phyloP scores from a whole-genome alignment of 2,888 invertebrate species.

The Hirtodrosophila cameraria region DNA sequence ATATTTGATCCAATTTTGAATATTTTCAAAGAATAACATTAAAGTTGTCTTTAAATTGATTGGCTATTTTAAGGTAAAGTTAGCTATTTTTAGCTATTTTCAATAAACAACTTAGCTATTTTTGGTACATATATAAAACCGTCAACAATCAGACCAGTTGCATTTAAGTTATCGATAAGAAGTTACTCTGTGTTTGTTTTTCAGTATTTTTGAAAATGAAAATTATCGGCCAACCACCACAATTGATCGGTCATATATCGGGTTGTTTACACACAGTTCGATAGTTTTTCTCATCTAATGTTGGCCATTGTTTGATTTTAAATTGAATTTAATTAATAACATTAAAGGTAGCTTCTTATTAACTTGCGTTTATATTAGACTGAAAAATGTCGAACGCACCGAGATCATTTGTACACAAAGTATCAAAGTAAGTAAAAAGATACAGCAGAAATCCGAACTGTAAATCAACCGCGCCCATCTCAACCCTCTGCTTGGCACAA shows the following conservation, averaged over 20 bases:
- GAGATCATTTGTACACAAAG: slow-evolving; percentile 89
- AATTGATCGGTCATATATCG: slow-evolving; percentile 32
- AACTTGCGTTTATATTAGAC: background rate
- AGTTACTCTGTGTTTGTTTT: no score
- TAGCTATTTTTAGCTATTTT: no score
- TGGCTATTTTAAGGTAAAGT: no score
- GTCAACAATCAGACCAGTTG: no score
- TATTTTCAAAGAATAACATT: no score
- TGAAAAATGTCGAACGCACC: slow-evolving; percentile 87
- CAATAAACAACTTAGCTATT: no score
- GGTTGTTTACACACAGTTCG: slow-evolving; percentile 24
- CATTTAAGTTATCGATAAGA: no score
- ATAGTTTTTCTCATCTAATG: slow-evolving; percentile 4
- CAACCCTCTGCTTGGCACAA: background rate
- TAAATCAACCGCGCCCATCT: slow-evolving; percentile 29
- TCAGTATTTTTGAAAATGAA: no score
- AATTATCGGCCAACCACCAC: slow-evolving; percentile 32
- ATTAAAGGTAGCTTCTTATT: background rate
- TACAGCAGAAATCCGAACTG: background rate
- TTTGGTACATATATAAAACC: no score
- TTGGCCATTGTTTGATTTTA: slow-evolving; percentile 15
- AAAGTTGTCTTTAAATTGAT: no score
- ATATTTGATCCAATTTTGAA: no score
- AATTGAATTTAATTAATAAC: no score
- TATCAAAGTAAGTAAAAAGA: slow-evolving; percentile 86